A percentile compares a stretch with the other conserved stretches of the same genome.
phyloP scores from a whole-genome alignment of 2,113 vertebrate species.

The human (Homo sapiens) region DNA sequence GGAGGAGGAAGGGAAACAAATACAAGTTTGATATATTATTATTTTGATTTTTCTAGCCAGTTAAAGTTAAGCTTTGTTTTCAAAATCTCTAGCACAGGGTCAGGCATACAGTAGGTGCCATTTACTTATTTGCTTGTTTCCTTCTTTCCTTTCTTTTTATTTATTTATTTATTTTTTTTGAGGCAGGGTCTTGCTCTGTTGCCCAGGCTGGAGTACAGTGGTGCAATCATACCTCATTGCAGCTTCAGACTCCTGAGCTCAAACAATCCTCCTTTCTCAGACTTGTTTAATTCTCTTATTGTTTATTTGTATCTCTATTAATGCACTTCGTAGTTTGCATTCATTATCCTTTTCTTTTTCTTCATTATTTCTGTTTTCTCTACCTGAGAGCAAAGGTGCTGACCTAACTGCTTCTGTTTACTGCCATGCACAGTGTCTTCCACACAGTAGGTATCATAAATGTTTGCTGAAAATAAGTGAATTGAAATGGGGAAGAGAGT shows the following conservation, averaged over 20 bases:
- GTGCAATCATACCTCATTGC: too few relatives aligned
- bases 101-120: not conserved
- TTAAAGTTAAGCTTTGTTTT: conserved; percentile 26
- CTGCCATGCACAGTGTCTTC: not conserved
- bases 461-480: not conserved
- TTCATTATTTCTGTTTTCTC: not conserved
- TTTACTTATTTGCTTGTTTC: not conserved
- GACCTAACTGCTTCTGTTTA: not conserved
- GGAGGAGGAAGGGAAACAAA: not conserved
- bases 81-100: not conserved
- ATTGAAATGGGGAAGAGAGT: not conserved
- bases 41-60: conserved; percentile 4
- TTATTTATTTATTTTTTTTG: too few relatives aligned
- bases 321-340: not conserved
- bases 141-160: too few relatives aligned
- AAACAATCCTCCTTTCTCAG: too few relatives aligned
- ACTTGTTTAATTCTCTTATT: not conserved
- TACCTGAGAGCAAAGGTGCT: not conserved
- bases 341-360: not conserved
- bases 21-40: not conserved
- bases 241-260: too few relatives aligned
- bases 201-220: too few relatives aligned
- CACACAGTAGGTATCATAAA: not conserved
- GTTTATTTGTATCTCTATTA: not conserved
- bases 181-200: too few relatives aligned